Conservation (phyloP, 1,140 invertebrate species). For the Pseudoatta argentina region DNA sequence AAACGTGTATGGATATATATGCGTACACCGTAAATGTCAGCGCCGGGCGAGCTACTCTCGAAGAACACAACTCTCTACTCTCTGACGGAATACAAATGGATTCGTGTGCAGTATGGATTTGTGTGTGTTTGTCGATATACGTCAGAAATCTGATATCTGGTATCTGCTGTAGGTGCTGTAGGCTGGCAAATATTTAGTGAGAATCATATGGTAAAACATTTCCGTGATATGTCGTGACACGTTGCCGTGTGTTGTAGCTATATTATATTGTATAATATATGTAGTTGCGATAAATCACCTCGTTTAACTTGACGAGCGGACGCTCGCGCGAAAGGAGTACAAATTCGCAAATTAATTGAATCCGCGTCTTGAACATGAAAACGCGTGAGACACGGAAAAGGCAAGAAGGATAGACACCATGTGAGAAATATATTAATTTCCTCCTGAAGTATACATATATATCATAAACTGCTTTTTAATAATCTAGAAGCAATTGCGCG, state of each 20-base stretch:
- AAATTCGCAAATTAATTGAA: slow-evolving; percentile 52
- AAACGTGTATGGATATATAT: slow-evolving; percentile 70
- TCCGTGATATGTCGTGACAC: slow-evolving; percentile 36
- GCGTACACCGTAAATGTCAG: slow-evolving; percentile 68
- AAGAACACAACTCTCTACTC: not conserved
- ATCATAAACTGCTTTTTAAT: not conserved
- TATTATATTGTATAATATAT: not conserved
- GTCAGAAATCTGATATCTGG: slow-evolving; percentile 29
- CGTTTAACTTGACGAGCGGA: not conserved
- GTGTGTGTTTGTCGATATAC: slow-evolving; percentile 16
- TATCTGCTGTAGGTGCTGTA: slow-evolving; percentile 18
- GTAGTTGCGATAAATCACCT: slow-evolving; percentile 61
- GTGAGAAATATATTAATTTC: not conserved
- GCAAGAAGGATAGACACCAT: not conserved
- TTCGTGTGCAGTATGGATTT: not conserved
- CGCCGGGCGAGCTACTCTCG: slow-evolving; percentile 55
- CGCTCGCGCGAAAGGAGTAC: slow-evolving; percentile 3
- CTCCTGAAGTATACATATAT: no score
- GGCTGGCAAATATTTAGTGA: slow-evolving; percentile 39
- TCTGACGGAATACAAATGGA: slow-evolving; percentile 70
- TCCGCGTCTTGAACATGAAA: not conserved
- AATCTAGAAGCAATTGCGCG: not conserved
- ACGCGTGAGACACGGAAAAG: not conserved
- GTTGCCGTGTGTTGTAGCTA: not conserved
- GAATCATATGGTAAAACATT: slow-evolving; percentile 57